Evolutionary conservation across 2,888 invertebrate genomes (phyloP), one percentile per base, ranked within the genome.

Genomic region (Pollenia amentaria): DNA sequence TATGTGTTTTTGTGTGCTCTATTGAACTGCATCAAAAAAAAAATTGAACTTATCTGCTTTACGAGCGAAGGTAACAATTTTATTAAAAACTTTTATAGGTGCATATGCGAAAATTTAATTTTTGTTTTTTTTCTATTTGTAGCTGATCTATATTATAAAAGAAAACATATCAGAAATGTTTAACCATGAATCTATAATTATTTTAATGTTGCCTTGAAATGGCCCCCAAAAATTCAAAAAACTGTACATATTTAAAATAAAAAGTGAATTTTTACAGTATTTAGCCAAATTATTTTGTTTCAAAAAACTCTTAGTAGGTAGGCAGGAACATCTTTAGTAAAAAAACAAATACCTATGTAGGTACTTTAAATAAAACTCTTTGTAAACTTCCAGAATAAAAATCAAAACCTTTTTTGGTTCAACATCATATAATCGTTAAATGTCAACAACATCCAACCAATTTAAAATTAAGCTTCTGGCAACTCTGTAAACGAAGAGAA

Each of bases 401-500:
- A 29, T 29, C 0, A 29, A 29, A 29, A 29, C 29, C 29, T 29
- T 29, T 29, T n/a, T n/a, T n/a, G n/a, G 29, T 6, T 6, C 4
- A 0, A 29, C 3, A 29, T 29, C 18, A 16, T 42, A 16, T 18
- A 38, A 18, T 53, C 16, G n/a, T 18, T 10, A 0, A 44, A 7
- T 29, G 1, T 3, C 46, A 48, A 16, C 38, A 48, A 67, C 67
- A 67, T 18, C 65, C 64, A 38, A 9, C 21, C 11, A 16, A 7
- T 14, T 12, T 21, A 11, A 21, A 18, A 10, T 6, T 2, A 42
- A 12, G 57, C 12, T 18, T 69, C 69, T 82, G 82, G 82, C 69
- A 82, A 76, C 82, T 82, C 76, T 42, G 7, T 10, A 67, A 79
- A 77, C 53, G n/a, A 73, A 53, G 69, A 69, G 60, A 21, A 77